Percentiles rank a stretch among this genome's conserved stretches.
These are phyloP conservation scores for Merluccius polli DNA, from an alignment of 2,797 vertebrate genomes.

Conservation along the genomic window DNA sequence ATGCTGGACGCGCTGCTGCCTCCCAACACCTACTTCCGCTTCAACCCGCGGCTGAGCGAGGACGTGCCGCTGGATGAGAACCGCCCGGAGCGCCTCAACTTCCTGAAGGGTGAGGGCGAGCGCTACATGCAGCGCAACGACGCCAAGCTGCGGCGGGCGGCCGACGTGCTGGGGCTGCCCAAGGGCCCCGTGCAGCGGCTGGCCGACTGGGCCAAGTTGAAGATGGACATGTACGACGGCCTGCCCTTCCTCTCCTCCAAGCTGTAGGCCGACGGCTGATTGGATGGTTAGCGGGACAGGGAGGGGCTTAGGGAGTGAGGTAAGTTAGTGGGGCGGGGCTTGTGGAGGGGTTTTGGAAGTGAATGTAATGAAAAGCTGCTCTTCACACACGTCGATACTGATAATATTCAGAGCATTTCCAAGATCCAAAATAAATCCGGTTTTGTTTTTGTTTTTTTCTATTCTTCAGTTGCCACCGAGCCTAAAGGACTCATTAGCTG, in stretches of 20 bases:
- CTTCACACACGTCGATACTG: no score
- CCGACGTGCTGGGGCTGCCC: constrained; percentile 81
- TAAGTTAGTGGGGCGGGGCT: background rate
- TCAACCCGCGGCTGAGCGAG: constrained; percentile 92
- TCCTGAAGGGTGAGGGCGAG: constrained; percentile 82
- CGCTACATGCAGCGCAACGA: constrained; percentile 90
- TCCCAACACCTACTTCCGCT: constrained; percentile 91
- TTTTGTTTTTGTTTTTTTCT: no score
- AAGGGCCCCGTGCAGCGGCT: constrained; percentile 84
- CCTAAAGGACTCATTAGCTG: no score
- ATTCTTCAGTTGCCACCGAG: no score
- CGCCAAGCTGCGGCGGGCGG: constrained; percentile 86
- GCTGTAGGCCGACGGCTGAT: constrained; percentile 51
- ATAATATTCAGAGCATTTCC: no score
- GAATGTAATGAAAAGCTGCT: no score
- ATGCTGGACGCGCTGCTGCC: constrained; percentile 93
- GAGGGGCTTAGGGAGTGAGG: background rate
- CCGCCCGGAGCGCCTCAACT: constrained; percentile 84
- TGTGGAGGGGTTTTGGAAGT: background rate
- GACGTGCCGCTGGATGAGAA: constrained; percentile 92
- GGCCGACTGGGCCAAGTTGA: constrained; percentile 88
- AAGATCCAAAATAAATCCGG: no score
- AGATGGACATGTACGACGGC: constrained; percentile 89
- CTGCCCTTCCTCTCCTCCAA: constrained; percentile 78
- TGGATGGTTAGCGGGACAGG: no score